A percentile compares a stretch with the other conserved stretches of the same genome.
Evolutionary conservation across 2,888 invertebrate species (phyloP).

Genomic region (Eupithecia insigniata): DNA sequence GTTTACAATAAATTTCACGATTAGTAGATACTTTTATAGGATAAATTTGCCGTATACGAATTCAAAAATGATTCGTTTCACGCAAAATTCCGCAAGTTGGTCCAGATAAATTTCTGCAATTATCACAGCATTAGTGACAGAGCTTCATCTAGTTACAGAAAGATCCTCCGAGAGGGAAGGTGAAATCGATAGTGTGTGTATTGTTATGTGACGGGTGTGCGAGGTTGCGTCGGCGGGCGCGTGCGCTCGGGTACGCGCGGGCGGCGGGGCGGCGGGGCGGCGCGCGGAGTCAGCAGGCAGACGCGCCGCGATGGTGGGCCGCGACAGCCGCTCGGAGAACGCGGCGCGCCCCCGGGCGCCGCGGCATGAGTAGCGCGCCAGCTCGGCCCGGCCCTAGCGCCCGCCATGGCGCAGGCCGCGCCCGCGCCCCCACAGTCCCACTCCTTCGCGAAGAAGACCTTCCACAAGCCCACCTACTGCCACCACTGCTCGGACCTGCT

Average conservation of each 20-base stretch:
- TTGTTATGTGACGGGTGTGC: slow-evolving; percentile 34
- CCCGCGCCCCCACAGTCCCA: slow-evolving; percentile 89
- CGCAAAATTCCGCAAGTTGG: background rate
- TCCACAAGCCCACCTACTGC: slow-evolving; percentile 99
- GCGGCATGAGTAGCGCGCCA: slow-evolving; percentile 83
- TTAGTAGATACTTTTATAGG: background rate
- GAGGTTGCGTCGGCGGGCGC: slow-evolving; percentile 14
- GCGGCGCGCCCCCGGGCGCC: slow-evolving; percentile 85
- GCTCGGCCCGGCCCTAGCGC: slow-evolving; percentile 82
- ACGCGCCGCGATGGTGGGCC: slow-evolving; percentile 84
- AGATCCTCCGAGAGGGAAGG: slow-evolving; percentile 49
- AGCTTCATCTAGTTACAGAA: slow-evolving; percentile 24
- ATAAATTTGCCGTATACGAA: background rate
- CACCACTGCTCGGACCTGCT: slow-evolving; percentile 99
- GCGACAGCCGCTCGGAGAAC: slow-evolving; percentile 84
- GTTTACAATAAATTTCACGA: background rate
- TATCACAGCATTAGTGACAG: slow-evolving; percentile 6
- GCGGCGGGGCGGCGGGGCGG: slow-evolving; percentile 49
- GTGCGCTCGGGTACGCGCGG: slow-evolving; percentile 40
- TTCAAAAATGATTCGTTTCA: background rate
- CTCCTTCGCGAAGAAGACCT: slow-evolving; percentile 99
- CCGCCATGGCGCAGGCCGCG: slow-evolving; percentile 84
- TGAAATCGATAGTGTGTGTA: slow-evolving; percentile 59
- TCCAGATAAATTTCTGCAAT: background rate
- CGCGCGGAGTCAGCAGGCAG: slow-evolving; percentile 69